These are phyloP conservation scores for Calephelis virginiensis DNA, from an alignment of 1,140 invertebrate species.

Conservation along the genomic window DNA sequence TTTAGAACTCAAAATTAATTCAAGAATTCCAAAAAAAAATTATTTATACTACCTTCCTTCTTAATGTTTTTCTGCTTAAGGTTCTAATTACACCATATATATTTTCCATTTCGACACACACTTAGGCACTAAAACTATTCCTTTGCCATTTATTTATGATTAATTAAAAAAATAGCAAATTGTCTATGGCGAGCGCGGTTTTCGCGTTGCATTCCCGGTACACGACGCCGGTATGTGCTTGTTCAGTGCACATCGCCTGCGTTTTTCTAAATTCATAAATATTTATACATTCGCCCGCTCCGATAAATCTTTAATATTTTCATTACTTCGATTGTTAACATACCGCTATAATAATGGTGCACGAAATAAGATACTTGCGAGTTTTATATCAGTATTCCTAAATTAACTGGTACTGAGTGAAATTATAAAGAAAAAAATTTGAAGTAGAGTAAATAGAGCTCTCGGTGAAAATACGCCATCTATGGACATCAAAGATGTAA, in stretches of 20 bases:
- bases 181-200: not conserved
- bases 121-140: constrained; percentile 29
- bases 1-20: too few relatives aligned
- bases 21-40: not conserved
- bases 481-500: too few relatives aligned
- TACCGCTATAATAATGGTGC: constrained; percentile 12
- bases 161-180: constrained; percentile 9
- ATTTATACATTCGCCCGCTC: constrained; percentile 63
- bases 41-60: constrained; percentile 37
- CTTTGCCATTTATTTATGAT: constrained; percentile 1
- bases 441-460: too few relatives aligned
- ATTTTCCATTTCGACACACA: constrained; percentile 54
- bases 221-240: constrained; percentile 55
- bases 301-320: constrained; percentile 59
- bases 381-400: too few relatives aligned
- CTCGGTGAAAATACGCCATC: too few relatives aligned
- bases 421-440: too few relatives aligned
- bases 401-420: too few relatives aligned
- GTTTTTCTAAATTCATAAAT: constrained; percentile 50
- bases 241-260: constrained; percentile 36
- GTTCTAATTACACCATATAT: constrained; percentile 67
- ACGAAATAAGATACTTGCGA: too few relatives aligned
- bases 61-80: constrained; percentile 64
- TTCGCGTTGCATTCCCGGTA: constrained; percentile 48
- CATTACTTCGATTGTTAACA: constrained; percentile 40